Evolutionary conservation across 1,140 invertebrate species (phyloP).

Genomic region (Atta cephalotes): DNA sequence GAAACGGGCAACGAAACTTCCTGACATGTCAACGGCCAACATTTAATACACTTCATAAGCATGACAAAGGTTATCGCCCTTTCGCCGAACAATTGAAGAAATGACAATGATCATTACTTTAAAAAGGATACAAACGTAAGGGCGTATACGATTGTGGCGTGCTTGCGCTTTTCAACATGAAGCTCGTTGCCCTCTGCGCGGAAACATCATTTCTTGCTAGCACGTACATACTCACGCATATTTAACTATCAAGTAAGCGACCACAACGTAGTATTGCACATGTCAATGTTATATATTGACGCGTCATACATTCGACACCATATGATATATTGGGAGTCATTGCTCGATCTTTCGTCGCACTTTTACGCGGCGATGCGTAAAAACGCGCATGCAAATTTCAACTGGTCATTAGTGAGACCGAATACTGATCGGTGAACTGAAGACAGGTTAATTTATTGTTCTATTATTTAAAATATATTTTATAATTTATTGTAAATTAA

Average conservation of each 20-base stretch:
- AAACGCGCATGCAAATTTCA: slow-evolving; percentile 38
- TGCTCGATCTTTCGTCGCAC: slow-evolving; percentile 35
- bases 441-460: background rate
- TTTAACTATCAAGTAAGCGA: slow-evolving; percentile 56
- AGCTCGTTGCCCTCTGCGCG: slow-evolving; percentile 41
- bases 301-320: slow-evolving; percentile 55
- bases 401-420: slow-evolving; percentile 7
- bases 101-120: slow-evolving; percentile 71
- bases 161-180: slow-evolving; percentile 68
- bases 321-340: slow-evolving; percentile 55
- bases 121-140: slow-evolving; percentile 47
- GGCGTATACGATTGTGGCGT: slow-evolving; percentile 70
- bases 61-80: slow-evolving; percentile 69
- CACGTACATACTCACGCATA: slow-evolving; percentile 52
- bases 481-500: background rate
- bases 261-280: slow-evolving; percentile 64
- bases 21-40: slow-evolving; percentile 22
- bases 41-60: slow-evolving; percentile 19
- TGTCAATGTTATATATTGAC: slow-evolving; percentile 38
- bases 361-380: slow-evolving; percentile 48
- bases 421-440: background rate
- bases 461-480: background rate
- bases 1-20: slow-evolving; percentile 1
- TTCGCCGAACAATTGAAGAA: slow-evolving; percentile 63
- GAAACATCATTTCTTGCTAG: slow-evolving; percentile 34